Conservation (phyloP, 1,140 invertebrate genomes). For the Physella acuta region DNA sequence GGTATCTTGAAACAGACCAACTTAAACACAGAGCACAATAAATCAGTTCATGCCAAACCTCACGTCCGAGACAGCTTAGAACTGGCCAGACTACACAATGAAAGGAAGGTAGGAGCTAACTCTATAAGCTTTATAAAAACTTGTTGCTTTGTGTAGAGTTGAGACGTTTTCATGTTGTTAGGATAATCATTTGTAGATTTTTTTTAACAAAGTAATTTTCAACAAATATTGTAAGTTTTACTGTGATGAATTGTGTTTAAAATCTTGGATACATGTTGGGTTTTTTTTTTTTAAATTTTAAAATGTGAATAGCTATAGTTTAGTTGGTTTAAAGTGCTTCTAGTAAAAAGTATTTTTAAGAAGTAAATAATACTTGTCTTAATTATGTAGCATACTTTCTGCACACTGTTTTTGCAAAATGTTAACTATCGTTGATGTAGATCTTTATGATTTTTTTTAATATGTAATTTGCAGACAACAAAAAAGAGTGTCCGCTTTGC, state of each 20-base stretch:
- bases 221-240: no score
- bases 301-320: no score
- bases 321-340: no score
- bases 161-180: neutral
- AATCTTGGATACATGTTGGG: no score
- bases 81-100: slow-evolving; percentile 19
- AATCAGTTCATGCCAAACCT: neutral
- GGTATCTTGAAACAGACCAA: slow-evolving; percentile 10
- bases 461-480: slow-evolving; percentile 30
- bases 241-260: no score
- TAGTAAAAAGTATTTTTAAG: no score
- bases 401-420: no score
- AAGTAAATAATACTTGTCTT: no score
- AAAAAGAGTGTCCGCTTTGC: slow-evolving; percentile 55
- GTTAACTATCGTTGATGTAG: neutral
- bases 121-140: slow-evolving; percentile 18
- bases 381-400: no score
- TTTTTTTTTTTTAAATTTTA: no score
- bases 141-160: neutral
- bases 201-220: no score
- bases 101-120: slow-evolving; percentile 17
- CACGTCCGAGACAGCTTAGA: slow-evolving; percentile 13
- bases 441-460: neutral
- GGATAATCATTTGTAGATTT: no score
- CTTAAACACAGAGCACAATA: neutral